Evolutionary conservation across 2,797 vertebrate species (phyloP).

Genomic region (Spheniscus humboldti): DNA sequence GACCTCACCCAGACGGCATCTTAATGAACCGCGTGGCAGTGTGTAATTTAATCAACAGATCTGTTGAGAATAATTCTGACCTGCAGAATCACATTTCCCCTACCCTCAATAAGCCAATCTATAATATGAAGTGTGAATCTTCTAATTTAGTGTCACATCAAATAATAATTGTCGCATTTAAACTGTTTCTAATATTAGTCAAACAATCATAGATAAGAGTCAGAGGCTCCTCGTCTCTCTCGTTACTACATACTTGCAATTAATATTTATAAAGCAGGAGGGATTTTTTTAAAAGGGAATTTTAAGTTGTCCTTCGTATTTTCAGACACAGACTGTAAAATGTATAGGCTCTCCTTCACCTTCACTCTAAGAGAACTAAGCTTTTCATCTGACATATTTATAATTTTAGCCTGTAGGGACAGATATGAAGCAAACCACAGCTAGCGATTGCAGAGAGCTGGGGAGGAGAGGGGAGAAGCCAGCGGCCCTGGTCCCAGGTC

Average conservation of each 20-base stretch:
- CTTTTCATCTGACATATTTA: neutral
- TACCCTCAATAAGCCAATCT: neutral
- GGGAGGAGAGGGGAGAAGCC: neutral
- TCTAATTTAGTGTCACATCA: slow-evolving; percentile 57
- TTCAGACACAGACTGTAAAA: slow-evolving; percentile 47
- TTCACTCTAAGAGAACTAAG: neutral
- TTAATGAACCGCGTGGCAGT: rapidly evolving
- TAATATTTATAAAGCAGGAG: slow-evolving; percentile 72
- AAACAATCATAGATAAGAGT: slow-evolving; percentile 71
- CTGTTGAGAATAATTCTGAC: neutral
- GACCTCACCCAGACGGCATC: neutral
- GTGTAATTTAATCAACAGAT: neutral
- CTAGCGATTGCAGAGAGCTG: neutral
- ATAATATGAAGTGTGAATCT: neutral
- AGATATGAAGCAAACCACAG: neutral
- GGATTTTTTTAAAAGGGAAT: slow-evolving; percentile 1
- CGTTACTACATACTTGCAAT: slow-evolving; percentile 43
- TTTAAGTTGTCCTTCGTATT: slow-evolving; percentile 27
- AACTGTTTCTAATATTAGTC: slow-evolving; percentile 68
- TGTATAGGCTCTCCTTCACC: slow-evolving; percentile 51
- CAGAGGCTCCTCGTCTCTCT: slow-evolving; percentile 51
- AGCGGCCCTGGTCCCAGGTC: rapidly evolving
- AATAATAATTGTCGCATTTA: slow-evolving; percentile 62
- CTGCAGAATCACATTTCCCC: neutral
- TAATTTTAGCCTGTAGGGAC: slow-evolving; percentile 1